Percentiles rank a stretch among this genome's conserved stretches.
These are phyloP conservation scores for Crambe crambe DNA, from an alignment of 37 sponge, comb jelly and placozoan genomes.

Conservation along the genomic window DNA sequence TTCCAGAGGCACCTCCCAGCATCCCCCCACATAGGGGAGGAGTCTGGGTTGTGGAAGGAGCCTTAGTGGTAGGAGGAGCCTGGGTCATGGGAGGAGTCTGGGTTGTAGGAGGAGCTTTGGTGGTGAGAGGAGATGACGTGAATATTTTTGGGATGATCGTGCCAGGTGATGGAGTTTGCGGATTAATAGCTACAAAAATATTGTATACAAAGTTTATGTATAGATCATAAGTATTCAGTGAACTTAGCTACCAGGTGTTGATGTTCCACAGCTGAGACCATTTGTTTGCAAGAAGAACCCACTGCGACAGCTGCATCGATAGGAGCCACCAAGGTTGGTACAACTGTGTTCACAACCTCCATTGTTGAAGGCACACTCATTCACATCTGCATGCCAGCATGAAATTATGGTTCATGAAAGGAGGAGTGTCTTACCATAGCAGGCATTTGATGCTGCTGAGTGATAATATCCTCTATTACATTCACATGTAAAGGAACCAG, in stretches of 20 bases:
- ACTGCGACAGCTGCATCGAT: conserved; percentile 9
- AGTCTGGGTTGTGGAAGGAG: not conserved
- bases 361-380: conserved; percentile 27
- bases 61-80: not conserved
- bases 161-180: not conserved
- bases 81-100: no score
- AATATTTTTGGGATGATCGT: not conserved
- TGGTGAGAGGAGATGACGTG: not conserved
- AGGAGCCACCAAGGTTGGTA: conserved; percentile 26
- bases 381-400: conserved; percentile 17
- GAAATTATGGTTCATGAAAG: no score
- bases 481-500: conserved; percentile 44
- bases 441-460: conserved; percentile 12
- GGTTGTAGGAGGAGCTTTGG: no score
- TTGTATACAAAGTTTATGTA: not conserved
- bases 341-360: conserved; percentile 44
- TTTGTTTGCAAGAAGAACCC: conserved; percentile 15
- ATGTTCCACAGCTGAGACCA: conserved; percentile 15
- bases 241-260: not conserved
- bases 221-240: not conserved
- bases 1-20: not conserved
- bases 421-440: conserved; percentile 40
- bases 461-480: conserved; percentile 42
- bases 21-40: not conserved
- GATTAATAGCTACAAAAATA: not conserved